phyloP scores from a whole-genome alignment of 2,113 vertebrate species.

The Mastomys coucha region DNA sequence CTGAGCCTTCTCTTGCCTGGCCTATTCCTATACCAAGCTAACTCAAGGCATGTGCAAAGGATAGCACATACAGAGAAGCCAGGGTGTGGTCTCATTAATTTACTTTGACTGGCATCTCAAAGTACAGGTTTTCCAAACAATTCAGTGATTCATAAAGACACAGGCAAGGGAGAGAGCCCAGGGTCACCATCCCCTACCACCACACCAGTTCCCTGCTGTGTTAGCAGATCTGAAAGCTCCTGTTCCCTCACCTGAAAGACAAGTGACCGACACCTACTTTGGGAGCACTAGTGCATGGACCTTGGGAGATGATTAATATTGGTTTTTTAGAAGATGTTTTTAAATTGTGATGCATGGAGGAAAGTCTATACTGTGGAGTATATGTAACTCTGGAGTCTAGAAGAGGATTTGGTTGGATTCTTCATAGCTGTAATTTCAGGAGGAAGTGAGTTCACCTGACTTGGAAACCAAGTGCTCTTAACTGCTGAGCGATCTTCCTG shows the following conservation, averaged over 20 bases:
- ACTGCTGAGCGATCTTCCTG: background rate
- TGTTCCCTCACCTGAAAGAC: conserved; percentile 24
- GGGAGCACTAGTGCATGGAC: background rate
- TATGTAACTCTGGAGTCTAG: background rate
- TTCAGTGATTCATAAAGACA: background rate
- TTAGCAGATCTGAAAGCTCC: background rate
- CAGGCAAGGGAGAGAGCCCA: background rate
- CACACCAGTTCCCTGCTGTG: background rate
- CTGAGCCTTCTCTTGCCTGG: background rate
- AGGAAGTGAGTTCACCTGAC: background rate
- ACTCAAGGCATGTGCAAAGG: background rate
- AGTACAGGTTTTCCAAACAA: background rate
- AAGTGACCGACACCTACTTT: background rate
- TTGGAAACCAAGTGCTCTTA: background rate
- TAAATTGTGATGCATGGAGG: background rate
- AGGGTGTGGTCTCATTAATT: background rate
- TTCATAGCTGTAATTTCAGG: background rate
- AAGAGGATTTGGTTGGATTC: no score
- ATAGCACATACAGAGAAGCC: background rate
- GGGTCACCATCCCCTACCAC: background rate
- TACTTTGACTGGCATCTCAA: background rate
- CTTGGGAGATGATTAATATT: background rate
- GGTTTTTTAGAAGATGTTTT: background rate
- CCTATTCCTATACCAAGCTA: background rate
- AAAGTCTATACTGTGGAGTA: background rate